These are phyloP conservation scores for Calyptommatus sinebrachiatus DNA, from an alignment of 2,113 vertebrate species.

Conservation along the genomic window DNA sequence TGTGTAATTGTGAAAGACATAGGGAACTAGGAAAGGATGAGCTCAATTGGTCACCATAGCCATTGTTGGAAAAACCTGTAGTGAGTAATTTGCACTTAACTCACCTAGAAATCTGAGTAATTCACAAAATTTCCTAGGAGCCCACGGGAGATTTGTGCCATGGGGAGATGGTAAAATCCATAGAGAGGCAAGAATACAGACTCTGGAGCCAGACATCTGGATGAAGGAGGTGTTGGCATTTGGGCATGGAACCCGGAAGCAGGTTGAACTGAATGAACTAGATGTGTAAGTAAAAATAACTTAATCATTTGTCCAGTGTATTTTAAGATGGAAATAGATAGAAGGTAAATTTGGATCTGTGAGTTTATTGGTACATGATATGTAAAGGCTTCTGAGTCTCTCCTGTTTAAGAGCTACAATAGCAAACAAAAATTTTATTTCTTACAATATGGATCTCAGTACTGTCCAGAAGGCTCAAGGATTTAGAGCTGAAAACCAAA, in stretches of 20 bases:
- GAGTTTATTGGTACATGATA: too few relatives aligned
- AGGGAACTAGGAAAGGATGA: neutral
- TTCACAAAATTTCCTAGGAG: slow-evolving; percentile 69
- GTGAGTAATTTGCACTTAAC: neutral
- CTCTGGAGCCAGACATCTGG: slow-evolving; percentile 84
- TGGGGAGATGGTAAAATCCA: slow-evolving; percentile 55
- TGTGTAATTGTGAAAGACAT: neutral
- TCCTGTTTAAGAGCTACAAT: too few relatives aligned
- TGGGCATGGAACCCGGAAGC: slow-evolving; percentile 85
- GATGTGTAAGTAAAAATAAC: slow-evolving; percentile 76
- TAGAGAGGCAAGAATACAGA: slow-evolving; percentile 91
- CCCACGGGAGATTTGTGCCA: slow-evolving; percentile 83
- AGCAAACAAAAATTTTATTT: too few relatives aligned
- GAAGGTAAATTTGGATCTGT: too few relatives aligned
- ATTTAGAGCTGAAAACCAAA: too few relatives aligned
- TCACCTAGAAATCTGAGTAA: neutral
- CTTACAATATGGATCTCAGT: too few relatives aligned
- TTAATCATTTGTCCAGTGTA: too few relatives aligned
- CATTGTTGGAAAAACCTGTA: neutral
- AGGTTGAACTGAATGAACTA: slow-evolving; percentile 64
- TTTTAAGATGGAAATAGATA: too few relatives aligned
- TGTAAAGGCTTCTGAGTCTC: too few relatives aligned
- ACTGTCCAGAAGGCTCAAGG: too few relatives aligned
- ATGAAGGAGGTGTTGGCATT: slow-evolving; percentile 80
- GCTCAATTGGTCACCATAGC: rapidly evolving